Conservation (phyloP, 2,888 invertebrate species). For the Drosophila differens region DNA sequence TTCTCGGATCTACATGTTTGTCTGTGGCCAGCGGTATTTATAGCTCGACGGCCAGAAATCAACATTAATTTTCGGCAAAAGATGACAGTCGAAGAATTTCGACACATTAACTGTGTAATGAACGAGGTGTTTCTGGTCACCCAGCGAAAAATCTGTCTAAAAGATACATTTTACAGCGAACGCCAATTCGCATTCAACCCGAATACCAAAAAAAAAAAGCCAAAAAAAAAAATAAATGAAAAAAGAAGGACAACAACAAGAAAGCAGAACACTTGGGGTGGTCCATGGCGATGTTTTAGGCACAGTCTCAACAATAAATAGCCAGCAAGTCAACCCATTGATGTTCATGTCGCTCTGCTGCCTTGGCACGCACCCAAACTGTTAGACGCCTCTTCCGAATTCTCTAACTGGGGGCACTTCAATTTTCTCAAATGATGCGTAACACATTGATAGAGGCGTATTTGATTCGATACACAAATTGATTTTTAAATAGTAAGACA, state of each 20-base stretch:
- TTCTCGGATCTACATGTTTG: not conserved
- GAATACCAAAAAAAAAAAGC: conserved; percentile 30
- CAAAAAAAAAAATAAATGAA: not conserved
- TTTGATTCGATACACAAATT: not conserved
- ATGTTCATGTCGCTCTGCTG: conserved; percentile 63
- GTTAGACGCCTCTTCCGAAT: conserved; percentile 46
- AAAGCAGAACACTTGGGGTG: conserved; percentile 53
- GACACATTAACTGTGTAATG: conserved; percentile 42
- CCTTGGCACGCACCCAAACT: conserved; percentile 66
- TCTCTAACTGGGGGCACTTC: conserved; percentile 21
- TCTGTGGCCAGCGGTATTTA: conserved; percentile 48
- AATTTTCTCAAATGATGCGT: not conserved
- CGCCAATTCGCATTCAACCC: conserved; percentile 62
- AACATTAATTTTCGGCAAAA: conserved; percentile 70
- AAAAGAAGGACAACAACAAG: not conserved
- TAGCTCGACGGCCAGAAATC: conserved; percentile 46
- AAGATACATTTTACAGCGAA: conserved; percentile 22
- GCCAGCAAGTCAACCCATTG: conserved; percentile 66
- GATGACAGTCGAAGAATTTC: conserved; percentile 57
- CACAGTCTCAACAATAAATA: conserved; percentile 49
- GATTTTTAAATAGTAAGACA: not conserved
- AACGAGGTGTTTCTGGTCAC: conserved; percentile 23
- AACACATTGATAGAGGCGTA: not conserved
- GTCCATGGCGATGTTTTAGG: conserved; percentile 51
- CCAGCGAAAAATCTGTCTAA: conserved; percentile 9